Evolutionary conservation across 2,888 invertebrate species (phyloP).

Genomic region (Ernsta delagoae): DNA sequence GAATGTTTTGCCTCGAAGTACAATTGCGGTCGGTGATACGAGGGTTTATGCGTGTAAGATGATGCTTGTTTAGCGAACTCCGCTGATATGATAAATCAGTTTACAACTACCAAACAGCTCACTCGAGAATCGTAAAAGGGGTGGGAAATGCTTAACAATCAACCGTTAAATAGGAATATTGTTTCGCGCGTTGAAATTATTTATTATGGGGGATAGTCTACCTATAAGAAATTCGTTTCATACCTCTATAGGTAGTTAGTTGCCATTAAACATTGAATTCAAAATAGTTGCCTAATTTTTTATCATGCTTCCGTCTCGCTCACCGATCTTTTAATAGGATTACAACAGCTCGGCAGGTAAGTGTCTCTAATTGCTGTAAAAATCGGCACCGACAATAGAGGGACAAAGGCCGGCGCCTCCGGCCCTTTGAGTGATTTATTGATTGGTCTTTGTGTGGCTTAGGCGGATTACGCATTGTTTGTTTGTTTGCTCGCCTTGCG

Average conservation of each 20-base stretch:
- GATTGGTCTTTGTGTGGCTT: conserved; percentile 72
- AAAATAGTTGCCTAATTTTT: conserved; percentile 34
- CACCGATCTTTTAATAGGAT: conserved; percentile 68
- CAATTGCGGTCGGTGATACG: conserved; percentile 67
- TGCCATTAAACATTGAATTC: too few species aligned
- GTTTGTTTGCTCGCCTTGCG: conserved; percentile 59
- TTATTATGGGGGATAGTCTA: conserved; percentile 40
- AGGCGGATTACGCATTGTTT: conserved; percentile 75
- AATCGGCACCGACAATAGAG: conserved; percentile 74
- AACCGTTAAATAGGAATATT: conserved; percentile 76
- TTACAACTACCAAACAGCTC: conserved; percentile 75
- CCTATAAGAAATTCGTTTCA: too few species aligned
- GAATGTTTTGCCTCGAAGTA: conserved; percentile 64
- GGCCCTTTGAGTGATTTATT: conserved; percentile 79
- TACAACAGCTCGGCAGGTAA: conserved; percentile 78
- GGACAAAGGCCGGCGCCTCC: conserved; percentile 76
- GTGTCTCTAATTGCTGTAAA: conserved; percentile 83
- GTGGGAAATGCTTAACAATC: conserved; percentile 70
- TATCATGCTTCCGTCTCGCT: conserved; percentile 44
- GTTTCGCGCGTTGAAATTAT: conserved; percentile 53
- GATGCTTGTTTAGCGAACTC: conserved; percentile 81
- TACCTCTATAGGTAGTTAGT: too few species aligned
- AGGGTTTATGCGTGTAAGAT: conserved; percentile 83
- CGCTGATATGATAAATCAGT: conserved; percentile 84
- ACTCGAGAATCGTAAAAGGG: conserved; percentile 62